phyloP scores from a whole-genome alignment of 1,140 invertebrate genomes.

The Melanaphis sacchari region DNA sequence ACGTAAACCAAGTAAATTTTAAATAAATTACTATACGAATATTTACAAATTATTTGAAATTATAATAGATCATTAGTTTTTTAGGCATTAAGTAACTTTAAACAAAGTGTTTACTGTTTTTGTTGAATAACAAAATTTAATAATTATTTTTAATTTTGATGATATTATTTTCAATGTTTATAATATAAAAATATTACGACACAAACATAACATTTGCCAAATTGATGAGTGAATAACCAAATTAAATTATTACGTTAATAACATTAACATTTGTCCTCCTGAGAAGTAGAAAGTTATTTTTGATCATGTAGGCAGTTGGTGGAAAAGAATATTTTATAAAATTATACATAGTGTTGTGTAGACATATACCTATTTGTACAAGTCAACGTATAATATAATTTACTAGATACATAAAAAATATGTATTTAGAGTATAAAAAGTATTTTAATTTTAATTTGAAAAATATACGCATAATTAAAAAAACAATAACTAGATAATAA shows the following conservation, averaged over 20 bases:
- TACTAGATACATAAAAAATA: background rate
- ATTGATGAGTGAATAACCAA: background rate
- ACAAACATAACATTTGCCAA: slow-evolving; percentile 8
- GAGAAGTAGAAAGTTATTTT: background rate
- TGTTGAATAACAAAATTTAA: background rate
- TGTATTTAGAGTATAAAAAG: background rate
- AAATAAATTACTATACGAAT: background rate
- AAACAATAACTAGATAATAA: too few species aligned
- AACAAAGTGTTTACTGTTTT: background rate
- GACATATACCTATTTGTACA: background rate
- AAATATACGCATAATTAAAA: too few species aligned
- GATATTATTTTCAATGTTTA: background rate
- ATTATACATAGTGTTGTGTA: background rate
- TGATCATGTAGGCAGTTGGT: background rate
- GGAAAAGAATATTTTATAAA: background rate
- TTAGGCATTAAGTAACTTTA: background rate
- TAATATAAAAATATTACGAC: background rate
- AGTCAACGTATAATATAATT: background rate
- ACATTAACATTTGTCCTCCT: background rate
- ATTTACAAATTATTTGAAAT: background rate
- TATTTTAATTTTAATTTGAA: too few species aligned
- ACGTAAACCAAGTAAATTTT: background rate
- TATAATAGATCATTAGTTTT: background rate
- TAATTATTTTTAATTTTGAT: background rate
- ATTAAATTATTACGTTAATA: background rate